Base-by-base conservation (phyloP, 2,113 vertebrate species). In the Diadophis punctatus region DNA sequence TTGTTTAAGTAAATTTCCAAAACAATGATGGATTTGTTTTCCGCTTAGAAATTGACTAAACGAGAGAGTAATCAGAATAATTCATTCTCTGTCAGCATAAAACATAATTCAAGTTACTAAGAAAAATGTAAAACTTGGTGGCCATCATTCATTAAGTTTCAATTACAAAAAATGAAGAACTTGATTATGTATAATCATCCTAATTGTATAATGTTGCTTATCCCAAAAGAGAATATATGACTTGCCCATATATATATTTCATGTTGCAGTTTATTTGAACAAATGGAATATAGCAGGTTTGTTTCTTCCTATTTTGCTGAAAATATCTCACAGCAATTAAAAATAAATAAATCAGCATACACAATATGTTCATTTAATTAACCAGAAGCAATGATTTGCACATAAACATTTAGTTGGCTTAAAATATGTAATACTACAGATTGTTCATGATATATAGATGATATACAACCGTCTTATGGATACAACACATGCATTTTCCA, bases 11-110 rank as follows among this genome's bases (percentile, higher is more conserved):
- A 53, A 74, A 51, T 84, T 92, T 84, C 87, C 80, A 85, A 86
- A 86, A 93, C 86, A 55, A n/a, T 86, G 88, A 93, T 93, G 88
- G 55, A 63, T 86, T 46, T 90, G 48, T 93, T 93, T 93, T 93
- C 52, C 16, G 43, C 60, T 80, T 88, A 55, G 58, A 51, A 80
- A 90, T 48, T 56, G 51, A 88, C 51, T 87, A 60, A 60, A 48
- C 10, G 20, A 93, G 48, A 68, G 12, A 39, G 34, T 25, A 14
- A 48, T 74, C n/a, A 8, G 53, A 27, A 5, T 80, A 63, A 93
- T 74, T 93, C 51, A 58, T 48, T 60, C 46, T 90, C 23, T 25
- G 39, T 11, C 2, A 23, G 8, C 43, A 90, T 1, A 53, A 91
- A 91, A 25, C 12, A 4, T 52, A 48, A 14, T 86, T 86, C 53